Percentiles rank a stretch among this genome's conserved stretches.
phyloP scores from a whole-genome alignment of 2,888 invertebrate genomes.

The Cephus sareptanus region DNA sequence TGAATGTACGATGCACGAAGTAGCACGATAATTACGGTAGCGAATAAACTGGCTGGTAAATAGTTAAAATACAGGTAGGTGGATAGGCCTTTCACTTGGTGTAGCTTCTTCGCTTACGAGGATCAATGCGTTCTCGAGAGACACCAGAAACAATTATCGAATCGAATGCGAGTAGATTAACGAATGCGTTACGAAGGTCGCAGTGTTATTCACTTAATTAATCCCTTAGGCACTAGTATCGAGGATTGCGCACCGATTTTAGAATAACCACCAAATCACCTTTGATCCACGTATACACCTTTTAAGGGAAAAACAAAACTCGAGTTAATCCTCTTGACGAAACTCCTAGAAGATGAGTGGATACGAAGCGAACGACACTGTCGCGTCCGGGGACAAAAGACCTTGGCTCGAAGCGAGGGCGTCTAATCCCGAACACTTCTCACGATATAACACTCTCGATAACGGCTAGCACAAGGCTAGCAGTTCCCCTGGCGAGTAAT shows the following conservation, averaged over 20 bases:
- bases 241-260: not conserved
- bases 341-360: constrained; percentile 18
- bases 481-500: not conserved
- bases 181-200: not conserved
- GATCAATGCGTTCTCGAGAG: not conserved
- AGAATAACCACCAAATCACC: not conserved
- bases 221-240: not conserved
- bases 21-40: not conserved
- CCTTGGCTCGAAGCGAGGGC: constrained; percentile 17
- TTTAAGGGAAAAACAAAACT: not conserved
- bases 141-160: not conserved
- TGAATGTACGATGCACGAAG: not conserved
- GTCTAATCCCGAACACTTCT: constrained; percentile 4
- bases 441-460: not conserved
- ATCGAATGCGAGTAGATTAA: not conserved
- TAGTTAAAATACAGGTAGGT: not conserved
- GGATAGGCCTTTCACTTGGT: not conserved
- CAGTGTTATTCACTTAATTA: not conserved
- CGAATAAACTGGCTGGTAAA: not conserved
- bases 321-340: constrained; percentile 11
- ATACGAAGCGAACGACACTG: constrained; percentile 19
- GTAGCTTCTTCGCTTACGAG: not conserved
- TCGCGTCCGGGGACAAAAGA: constrained; percentile 17
- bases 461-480: no score
- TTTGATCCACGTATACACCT: not conserved